Evolutionary conservation across 2,797 vertebrate species (phyloP).

Genomic region (Melanotaenia trifasciata): DNA sequence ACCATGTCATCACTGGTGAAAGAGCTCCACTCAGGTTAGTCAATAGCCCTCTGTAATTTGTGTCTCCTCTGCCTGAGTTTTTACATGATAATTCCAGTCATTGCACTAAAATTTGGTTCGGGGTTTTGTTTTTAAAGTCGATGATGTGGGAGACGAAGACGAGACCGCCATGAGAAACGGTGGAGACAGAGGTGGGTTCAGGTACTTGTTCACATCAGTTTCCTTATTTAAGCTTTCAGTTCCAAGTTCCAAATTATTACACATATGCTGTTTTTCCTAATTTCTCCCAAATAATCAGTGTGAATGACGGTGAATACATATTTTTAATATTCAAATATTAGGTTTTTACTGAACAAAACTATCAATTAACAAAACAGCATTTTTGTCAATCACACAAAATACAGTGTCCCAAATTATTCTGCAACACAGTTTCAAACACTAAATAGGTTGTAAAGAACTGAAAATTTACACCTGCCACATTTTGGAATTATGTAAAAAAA

Average conservation of each 20-base stretch:
- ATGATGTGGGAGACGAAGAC: conserved; percentile 88
- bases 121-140: conserved; percentile 78
- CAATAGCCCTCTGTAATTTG: not conserved
- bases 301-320: not conserved
- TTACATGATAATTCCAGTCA: not conserved
- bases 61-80: not conserved
- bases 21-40: conserved; percentile 95
- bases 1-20: conserved; percentile 98
- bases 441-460: too few species aligned
- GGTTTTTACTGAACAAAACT: too few species aligned
- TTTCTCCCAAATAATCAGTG: not conserved
- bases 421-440: too few species aligned
- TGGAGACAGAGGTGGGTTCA: conserved; percentile 88
- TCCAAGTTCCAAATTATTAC: not conserved
- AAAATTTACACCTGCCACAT: too few species aligned
- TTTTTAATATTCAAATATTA: not conserved
- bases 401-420: too few species aligned
- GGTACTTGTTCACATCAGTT: not conserved
- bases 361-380: too few species aligned
- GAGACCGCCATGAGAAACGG: conserved; percentile 91
- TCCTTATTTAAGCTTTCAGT: not conserved
- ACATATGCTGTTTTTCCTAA: not conserved
- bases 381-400: too few species aligned
- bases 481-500: too few species aligned
- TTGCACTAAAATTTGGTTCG: conserved; percentile 1